A percentile compares a stretch with the other conserved stretches of the same genome.
These are phyloP conservation scores for Dysmachus trigonus DNA, from an alignment of 2,888 invertebrate genomes.

Conservation along the genomic window DNA sequence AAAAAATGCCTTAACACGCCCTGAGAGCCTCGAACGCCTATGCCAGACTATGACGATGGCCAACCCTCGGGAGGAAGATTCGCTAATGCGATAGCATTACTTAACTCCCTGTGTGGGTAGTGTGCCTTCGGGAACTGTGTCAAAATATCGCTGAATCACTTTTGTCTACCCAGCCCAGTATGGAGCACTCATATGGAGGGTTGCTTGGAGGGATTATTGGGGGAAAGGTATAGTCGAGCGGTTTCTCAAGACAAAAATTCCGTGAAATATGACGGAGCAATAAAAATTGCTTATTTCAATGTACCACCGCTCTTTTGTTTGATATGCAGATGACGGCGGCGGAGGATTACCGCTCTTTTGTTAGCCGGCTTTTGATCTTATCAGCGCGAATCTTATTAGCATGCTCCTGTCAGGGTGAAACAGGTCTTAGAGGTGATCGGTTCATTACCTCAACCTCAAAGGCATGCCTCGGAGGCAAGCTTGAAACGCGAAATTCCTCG, in stretches of 20 bases:
- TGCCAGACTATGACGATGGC: neutral
- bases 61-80: conserved; percentile 19
- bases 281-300: conserved; percentile 13
- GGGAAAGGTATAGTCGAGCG: neutral
- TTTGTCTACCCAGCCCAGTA: neutral
- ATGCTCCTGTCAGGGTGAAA: neutral
- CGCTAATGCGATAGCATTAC: conserved; percentile 19
- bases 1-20: neutral
- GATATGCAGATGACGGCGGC: conserved; percentile 14
- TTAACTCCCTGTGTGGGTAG: neutral
- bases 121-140: conserved; percentile 3
- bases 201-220: neutral
- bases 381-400: neutral
- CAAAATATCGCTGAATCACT: conserved; percentile 27
- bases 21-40: neutral
- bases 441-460: neutral
- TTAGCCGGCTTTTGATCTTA: neutral
- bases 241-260: neutral
- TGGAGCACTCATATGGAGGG: neutral
- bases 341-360: neutral
- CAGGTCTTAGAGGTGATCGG: neutral
- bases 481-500: neutral
- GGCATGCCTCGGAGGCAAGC: neutral
- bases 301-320: neutral
- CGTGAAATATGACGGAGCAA: conserved; percentile 7